Evolutionary conservation across 2,888 invertebrate genomes (phyloP), one percentile per base, ranked within the genome.

Genomic region (Hyposoter didymator): DNA sequence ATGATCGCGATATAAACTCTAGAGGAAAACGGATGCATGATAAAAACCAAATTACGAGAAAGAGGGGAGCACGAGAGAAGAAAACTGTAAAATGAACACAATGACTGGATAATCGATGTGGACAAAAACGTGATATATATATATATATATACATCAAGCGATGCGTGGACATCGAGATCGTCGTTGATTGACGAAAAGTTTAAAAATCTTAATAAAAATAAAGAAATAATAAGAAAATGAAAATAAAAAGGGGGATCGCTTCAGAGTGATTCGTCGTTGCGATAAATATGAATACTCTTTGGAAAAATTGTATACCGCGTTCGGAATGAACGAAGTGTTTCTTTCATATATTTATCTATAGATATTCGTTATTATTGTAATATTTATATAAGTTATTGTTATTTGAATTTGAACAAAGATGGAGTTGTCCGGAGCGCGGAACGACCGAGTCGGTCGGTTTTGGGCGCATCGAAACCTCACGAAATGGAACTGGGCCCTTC

Each of bases 281-380:
- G 79, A 74, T 84, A 81, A 79, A 85, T 88, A 83, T 87, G 90
- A 91, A 91, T 89, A 90, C 90, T 91, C 91, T 91, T 91, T 91
- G 91, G 91, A 88, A 89, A 85, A 85, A 78, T 82, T 78, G 82
- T 82, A 55, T 66, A 82, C 78, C 45, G 67, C 72, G 83, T 64
- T 64, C 64, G 74, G 69, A 66, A 82, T 74, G 55, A 82, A 78
- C 78, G 69, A 82, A 82, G 43, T 66, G 73, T 78, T 52, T 10
- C 1, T 72, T 64, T 52, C 7, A n/a, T 45, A 47, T 52, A 49
- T 67, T 73, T 70, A 66, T 73, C 1, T 45, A 69, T 62, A 32
- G 72, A 72, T n/a, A 72, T 66, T 66, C 66, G 19, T 52, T 78
- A 39, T 22, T 22, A 67, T 67, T 43, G 17, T 35, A 28, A 28